Evolutionary conservation across 2,113 vertebrate species (phyloP).

Genomic region (Neodontobutis hainanensis): DNA sequence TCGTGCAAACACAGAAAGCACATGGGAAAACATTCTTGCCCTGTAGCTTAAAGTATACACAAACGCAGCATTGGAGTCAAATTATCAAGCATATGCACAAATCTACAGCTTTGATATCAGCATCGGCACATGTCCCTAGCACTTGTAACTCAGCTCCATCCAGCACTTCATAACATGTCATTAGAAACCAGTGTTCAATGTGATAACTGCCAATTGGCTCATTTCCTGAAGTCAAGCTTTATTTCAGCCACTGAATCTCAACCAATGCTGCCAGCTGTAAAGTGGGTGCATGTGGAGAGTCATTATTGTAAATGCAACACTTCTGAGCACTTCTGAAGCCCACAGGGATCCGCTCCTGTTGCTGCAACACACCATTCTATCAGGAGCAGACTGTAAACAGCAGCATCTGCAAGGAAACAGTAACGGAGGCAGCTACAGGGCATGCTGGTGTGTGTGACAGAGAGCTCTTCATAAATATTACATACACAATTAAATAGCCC

Average conservation of each 20-base stretch:
- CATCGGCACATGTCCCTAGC: slow-evolving; percentile 43
- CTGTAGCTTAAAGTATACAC: slow-evolving; percentile 26
- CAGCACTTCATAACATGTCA: slow-evolving; percentile 45
- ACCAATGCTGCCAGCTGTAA: slow-evolving; percentile 26
- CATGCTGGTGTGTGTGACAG: slow-evolving; percentile 26
- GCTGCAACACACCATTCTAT: slow-evolving; percentile 23
- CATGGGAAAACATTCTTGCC: slow-evolving; percentile 56
- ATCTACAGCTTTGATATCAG: slow-evolving; percentile 43
- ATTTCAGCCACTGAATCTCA: slow-evolving; percentile 32
- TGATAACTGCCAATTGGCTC: slow-evolving; percentile 36
- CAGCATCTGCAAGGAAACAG: slow-evolving; percentile 47
- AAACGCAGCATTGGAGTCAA: slow-evolving; percentile 26
- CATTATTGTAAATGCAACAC: slow-evolving; percentile 22
- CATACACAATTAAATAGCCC: slow-evolving; percentile 4
- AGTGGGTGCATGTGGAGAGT: slow-evolving; percentile 26
- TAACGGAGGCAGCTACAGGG: slow-evolving; percentile 17
- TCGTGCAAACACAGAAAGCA: slow-evolving; percentile 58
- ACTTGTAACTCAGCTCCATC: slow-evolving; percentile 41
- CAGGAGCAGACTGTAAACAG: slow-evolving; percentile 18
- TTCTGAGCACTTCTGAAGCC: slow-evolving; percentile 26
- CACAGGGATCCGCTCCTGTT: slow-evolving; percentile 33
- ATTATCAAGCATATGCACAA: slow-evolving; percentile 41
- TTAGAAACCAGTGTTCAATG: slow-evolving; percentile 41
- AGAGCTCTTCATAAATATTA: slow-evolving; percentile 22
- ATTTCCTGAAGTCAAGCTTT: slow-evolving; percentile 21